Evolutionary conservation across 1,140 invertebrate genomes (phyloP).

Genomic region (Metopolophium dirhodum): DNA sequence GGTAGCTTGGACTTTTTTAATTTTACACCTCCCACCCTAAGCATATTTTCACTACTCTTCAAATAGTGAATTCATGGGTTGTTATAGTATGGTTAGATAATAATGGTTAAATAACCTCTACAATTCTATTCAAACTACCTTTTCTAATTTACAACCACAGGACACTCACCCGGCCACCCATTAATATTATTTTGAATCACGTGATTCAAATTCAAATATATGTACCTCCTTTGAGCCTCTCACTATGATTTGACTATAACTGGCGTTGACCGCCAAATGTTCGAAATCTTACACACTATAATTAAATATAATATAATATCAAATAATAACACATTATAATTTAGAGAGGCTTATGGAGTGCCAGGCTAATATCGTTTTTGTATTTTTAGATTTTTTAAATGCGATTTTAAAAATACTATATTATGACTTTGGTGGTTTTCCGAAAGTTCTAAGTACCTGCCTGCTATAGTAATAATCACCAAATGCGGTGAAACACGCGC

Average conservation of each 20-base stretch:
- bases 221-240: too few species aligned
- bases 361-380: neutral
- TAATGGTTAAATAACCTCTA: too few species aligned
- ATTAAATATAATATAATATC: neutral
- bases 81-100: too few species aligned
- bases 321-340: neutral
- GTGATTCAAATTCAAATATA: too few species aligned
- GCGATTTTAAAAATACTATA: neutral
- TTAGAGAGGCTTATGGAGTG: neutral
- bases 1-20: too few species aligned
- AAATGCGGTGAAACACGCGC: neutral
- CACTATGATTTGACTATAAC: neutral
- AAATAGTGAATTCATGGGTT: too few species aligned
- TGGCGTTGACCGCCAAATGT: neutral
- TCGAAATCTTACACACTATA: neutral
- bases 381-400: neutral
- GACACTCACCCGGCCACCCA: too few species aligned
- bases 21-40: too few species aligned
- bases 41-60: too few species aligned
- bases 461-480: neutral
- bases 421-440: neutral
- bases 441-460: neutral
- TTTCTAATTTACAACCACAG: too few species aligned
- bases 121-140: too few species aligned
- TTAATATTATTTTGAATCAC: too few species aligned